Base-by-base conservation (phyloP, 2,113 vertebrate genomes). In the Dascyllus trimaculatus region DNA sequence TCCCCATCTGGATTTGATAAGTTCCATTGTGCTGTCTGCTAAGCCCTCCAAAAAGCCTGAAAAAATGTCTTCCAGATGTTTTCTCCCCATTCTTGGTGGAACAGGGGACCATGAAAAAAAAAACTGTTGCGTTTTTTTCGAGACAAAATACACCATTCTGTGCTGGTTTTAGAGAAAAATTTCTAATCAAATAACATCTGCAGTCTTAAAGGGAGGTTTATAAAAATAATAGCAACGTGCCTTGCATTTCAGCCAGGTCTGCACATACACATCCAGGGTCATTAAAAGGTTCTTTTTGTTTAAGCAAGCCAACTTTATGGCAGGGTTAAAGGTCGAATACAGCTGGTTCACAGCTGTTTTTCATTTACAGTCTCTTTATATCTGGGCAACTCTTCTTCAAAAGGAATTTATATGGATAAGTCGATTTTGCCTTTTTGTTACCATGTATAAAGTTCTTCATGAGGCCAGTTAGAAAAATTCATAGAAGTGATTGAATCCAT, bases 11-110 rank as follows among this genome's bases (percentile, higher is more conserved):
- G 94, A 93, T 78, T 90, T 71, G 82, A 94, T 94, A 92, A 90
- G 92, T 85, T 84, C 93, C 91, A 93, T 92, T 92, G 89, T 92
- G 90, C 89, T 87, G 93, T 95, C 92, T 95, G 93, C 93, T 92
- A 89, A 94, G 82, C 81, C 82, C 80, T 87, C 87, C 75, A 87
- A 87, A 93, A 92, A 85, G 71, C 78, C 78, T 81, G 86, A 73
- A 91, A 90, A 93, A 95, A 95, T 94, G 82, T 86, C 80, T 95
- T 95, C 94, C 93, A 95, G 94, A 95, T 95, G 95, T 94, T 94
- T 94, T 93, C 81, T 87, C 93, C 84, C 88, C 83, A 86, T 86
- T 93, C 79, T 56, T 82, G 80, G 86, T 91, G 90, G 89, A 94
- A 91, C 75, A 82, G 85, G 83, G 88, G 77, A 91, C 68, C 78